phyloP scores from a whole-genome alignment of 2,888 invertebrate species.

The Trachelus troglodyta region DNA sequence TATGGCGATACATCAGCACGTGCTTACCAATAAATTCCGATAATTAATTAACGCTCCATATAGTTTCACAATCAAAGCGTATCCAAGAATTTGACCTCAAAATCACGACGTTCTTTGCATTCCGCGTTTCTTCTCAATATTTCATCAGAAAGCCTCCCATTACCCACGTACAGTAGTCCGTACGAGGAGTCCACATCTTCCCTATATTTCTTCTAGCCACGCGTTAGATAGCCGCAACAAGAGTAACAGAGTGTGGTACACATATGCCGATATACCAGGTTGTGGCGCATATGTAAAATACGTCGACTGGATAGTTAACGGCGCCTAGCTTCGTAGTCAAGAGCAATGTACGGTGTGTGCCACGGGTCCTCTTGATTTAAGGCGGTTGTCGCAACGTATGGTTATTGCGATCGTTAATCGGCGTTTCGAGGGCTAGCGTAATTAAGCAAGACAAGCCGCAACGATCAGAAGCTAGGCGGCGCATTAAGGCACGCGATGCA shows the following conservation, averaged over 20 bases:
- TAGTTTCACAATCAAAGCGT: not conserved
- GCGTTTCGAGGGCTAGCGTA: conserved; percentile 48
- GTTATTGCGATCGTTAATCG: conserved; percentile 55
- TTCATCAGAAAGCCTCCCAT: not conserved
- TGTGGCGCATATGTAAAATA: not conserved
- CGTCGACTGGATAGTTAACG: not conserved
- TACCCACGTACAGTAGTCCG: not conserved
- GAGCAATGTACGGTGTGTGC: conserved; percentile 1
- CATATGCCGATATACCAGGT: not conserved
- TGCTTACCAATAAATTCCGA: not conserved
- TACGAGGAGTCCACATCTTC: not conserved
- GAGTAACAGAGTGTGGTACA: not conserved
- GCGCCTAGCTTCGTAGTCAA: not conserved
- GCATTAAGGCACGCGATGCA: conserved; percentile 47
- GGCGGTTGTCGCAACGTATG: conserved; percentile 40
- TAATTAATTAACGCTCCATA: not conserved
- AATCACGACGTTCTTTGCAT: not conserved
- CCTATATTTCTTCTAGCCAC: not conserved
- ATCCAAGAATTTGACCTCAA: not conserved
- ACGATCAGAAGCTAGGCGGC: conserved; percentile 30
- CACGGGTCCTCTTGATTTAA: conserved; percentile 45
- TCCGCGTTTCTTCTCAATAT: not conserved
- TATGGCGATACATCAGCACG: not conserved
- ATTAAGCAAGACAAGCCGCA: conserved; percentile 45
- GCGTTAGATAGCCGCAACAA: not conserved